Evolutionary conservation across 2,888 invertebrate genomes (phyloP).

Genomic region (Toxonevra muliebris): DNA sequence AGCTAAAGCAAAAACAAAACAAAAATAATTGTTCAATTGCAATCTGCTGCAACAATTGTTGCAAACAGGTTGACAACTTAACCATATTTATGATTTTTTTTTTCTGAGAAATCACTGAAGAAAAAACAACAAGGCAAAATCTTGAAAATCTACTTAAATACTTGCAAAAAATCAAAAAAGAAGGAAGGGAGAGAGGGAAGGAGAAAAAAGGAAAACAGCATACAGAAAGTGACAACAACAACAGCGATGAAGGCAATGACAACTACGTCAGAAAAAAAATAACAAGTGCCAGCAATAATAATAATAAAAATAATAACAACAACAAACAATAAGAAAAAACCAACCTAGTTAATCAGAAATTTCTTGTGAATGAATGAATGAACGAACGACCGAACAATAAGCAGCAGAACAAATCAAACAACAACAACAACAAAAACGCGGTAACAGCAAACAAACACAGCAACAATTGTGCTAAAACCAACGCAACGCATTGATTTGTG

Average conservation of each 20-base stretch:
- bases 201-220: conserved; percentile 15
- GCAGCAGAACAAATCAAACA: not conserved
- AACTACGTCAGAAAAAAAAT: not conserved
- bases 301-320: conserved; percentile 2
- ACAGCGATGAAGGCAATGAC: conserved; percentile 8
- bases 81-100: too few species aligned
- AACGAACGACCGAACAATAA: not conserved
- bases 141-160: conserved; percentile 12
- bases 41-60: conserved; percentile 5
- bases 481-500: conserved; percentile 8
- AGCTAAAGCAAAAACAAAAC: too few species aligned
- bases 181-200: not conserved
- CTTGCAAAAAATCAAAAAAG: not conserved
- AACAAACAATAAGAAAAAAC: not conserved
- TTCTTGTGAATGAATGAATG: conserved; percentile 34
- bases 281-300: conserved; percentile 7
- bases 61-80: not conserved
- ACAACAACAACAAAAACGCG: conserved; percentile 1
- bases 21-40: not conserved
- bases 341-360: conserved; percentile 32
- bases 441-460: conserved; percentile 2
- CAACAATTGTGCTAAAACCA: conserved; percentile 5
- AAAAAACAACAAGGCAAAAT: not conserved
- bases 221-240: conserved; percentile 9
- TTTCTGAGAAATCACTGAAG: not conserved